A percentile compares a stretch with the other conserved stretches of the same genome.
These are phyloP conservation scores for Myxocyprinus asiaticus DNA, from an alignment of 2,113 vertebrate genomes.

Conservation along the genomic window DNA sequence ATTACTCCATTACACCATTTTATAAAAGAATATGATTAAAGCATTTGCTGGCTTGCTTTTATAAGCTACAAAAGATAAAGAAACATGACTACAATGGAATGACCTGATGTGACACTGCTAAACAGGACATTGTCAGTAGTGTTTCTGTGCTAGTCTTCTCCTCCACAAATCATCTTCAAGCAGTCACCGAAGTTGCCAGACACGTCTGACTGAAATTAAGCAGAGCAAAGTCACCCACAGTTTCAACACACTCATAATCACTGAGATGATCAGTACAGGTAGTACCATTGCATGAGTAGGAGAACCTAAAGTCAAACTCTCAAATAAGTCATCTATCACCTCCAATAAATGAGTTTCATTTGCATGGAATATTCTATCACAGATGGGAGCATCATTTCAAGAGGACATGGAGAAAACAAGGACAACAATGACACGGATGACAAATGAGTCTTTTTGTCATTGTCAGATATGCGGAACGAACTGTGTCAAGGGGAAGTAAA, in stretches of 20 bases:
- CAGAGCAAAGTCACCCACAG: conserved; percentile 26
- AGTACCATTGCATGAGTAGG: background rate
- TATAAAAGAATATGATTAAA: background rate
- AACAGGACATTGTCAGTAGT: background rate
- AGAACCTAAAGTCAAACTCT: background rate
- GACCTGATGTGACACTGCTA: background rate
- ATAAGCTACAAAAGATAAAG: background rate
- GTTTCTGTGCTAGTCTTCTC: conserved; percentile 55
- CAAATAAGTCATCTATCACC: background rate
- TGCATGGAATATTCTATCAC: background rate
- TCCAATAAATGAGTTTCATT: background rate
- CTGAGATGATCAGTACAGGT: background rate
- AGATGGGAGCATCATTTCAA: background rate
- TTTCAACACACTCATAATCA: background rate
- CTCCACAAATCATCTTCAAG: conserved; percentile 64
- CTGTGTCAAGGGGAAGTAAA: background rate
- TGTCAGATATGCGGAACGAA: background rate
- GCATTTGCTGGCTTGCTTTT: background rate
- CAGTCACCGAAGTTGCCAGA: conserved; percentile 46
- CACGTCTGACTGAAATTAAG: conserved; percentile 60
- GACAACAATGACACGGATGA: background rate
- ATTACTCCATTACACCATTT: background rate
- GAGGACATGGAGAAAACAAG: background rate
- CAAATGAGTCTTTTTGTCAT: background rate
- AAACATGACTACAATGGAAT: conserved; percentile 12